Percentiles rank a stretch among this genome's conserved stretches.
These are phyloP conservation scores for Accipiter cooperii DNA, from an alignment of 2,113 vertebrate genomes.

Conservation along the genomic window DNA sequence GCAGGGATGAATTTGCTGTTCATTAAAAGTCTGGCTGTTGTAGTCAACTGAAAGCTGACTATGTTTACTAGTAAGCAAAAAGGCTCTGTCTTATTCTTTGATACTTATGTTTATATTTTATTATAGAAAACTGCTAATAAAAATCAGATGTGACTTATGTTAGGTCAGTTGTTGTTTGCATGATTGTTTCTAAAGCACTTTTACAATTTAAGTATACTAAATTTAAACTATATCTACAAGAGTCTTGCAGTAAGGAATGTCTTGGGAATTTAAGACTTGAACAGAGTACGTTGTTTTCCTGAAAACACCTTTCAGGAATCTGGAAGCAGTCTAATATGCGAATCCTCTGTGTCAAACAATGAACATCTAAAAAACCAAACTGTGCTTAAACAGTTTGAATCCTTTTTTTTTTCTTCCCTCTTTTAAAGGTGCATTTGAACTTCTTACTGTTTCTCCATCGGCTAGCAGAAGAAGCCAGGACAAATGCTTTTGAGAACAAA, in stretches of 20 bases:
- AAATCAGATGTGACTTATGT: neutral
- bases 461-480: constrained; percentile 73
- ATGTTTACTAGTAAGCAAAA: neutral
- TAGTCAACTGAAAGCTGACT: neutral
- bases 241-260: neutral
- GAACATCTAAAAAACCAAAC: neutral
- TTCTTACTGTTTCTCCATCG: constrained; percentile 75
- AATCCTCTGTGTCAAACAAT: neutral
- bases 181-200: neutral
- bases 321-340: neutral
- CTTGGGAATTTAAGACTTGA: neutral
- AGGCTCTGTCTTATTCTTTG: neutral
- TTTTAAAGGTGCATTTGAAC: constrained; percentile 74
- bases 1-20: neutral
- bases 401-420: neutral
- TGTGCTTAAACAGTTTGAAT: neutral
- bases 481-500: constrained; percentile 69
- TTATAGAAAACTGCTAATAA: neutral
- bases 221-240: neutral
- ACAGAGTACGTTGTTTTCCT: neutral
- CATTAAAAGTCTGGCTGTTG: neutral
- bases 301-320: neutral
- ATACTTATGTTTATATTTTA: neutral
- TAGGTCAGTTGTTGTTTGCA: neutral
- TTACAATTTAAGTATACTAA: neutral